These are phyloP conservation scores for Podabrus alpinus DNA, from an alignment of 2,888 invertebrate genomes.

Conservation along the genomic window DNA sequence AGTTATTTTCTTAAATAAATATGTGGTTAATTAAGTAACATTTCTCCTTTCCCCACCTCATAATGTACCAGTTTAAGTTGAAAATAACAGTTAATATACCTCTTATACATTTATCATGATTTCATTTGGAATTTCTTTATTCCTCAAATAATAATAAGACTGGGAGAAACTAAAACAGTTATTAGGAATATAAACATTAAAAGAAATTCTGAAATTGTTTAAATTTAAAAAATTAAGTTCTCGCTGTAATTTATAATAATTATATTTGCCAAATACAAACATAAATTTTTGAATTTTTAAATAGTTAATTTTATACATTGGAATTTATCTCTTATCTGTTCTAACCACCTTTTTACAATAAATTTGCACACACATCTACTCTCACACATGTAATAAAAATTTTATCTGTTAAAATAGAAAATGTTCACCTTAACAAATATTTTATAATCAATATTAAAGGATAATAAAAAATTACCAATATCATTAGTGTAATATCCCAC, in stretches of 20 bases:
- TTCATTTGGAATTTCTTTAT: no score
- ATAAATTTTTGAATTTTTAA: not conserved
- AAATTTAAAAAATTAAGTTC: not conserved
- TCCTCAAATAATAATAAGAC: not conserved
- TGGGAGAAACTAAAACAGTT: no score
- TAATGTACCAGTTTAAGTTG: no score
- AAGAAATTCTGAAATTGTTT: no score
- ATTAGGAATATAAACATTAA: no score
- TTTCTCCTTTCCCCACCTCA: no score
- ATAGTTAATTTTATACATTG: not conserved
- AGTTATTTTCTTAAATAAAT: no score
- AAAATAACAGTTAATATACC: no score
- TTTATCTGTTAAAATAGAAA: not conserved
- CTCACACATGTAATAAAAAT: not conserved
- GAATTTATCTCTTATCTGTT: not conserved
- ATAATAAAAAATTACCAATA: not conserved
- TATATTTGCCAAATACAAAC: not conserved
- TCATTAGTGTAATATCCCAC: not conserved
- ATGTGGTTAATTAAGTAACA: no score
- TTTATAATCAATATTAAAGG: not conserved
- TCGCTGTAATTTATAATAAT: not conserved
- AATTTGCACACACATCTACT: not conserved
- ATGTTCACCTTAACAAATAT: not conserved
- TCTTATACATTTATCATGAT: no score
- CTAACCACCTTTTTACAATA: not conserved